Conservation (phyloP, 2,113 vertebrate genomes). For the Sceloporus tristichus region DNA sequence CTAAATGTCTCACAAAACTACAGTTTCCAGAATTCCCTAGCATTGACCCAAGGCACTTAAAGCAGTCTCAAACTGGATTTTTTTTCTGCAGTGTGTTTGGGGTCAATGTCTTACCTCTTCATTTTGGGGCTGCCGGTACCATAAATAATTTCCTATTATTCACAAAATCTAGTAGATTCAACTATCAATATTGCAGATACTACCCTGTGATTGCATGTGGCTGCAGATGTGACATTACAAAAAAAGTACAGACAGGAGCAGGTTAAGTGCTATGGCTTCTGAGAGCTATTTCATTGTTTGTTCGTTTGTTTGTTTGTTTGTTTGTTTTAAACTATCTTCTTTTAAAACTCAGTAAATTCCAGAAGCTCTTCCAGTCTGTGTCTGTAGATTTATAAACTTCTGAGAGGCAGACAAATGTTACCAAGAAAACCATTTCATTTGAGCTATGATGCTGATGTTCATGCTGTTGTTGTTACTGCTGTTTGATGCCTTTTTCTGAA, state of each 20-base stretch:
- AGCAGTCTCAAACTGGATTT: too few relatives aligned
- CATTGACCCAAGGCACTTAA: too few relatives aligned
- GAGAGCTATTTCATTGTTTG: neutral
- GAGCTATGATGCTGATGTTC: neutral
- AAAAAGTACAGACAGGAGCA: neutral
- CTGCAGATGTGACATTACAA: neutral
- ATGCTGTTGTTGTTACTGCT: too few relatives aligned
- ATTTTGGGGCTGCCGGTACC: neutral
- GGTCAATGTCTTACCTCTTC: neutral
- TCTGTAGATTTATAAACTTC: neutral
- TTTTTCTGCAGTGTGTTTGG: too few relatives aligned
- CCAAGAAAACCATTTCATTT: neutral
- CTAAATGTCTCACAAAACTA: too few relatives aligned
- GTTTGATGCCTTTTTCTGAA: too few relatives aligned
- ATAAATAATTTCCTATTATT: neutral
- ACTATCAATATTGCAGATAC: too few relatives aligned
- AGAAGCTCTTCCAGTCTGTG: neutral
- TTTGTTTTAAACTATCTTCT: neutral
- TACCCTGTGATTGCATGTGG: neutral
- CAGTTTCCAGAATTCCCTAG: too few relatives aligned
- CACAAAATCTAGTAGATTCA: neutral
- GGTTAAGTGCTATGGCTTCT: neutral
- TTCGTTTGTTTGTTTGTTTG: too few relatives aligned
- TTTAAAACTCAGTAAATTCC: neutral
- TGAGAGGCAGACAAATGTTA: neutral